Evolutionary conservation across 2,888 invertebrate genomes (phyloP).

Genomic region (Onchidella celtica): DNA sequence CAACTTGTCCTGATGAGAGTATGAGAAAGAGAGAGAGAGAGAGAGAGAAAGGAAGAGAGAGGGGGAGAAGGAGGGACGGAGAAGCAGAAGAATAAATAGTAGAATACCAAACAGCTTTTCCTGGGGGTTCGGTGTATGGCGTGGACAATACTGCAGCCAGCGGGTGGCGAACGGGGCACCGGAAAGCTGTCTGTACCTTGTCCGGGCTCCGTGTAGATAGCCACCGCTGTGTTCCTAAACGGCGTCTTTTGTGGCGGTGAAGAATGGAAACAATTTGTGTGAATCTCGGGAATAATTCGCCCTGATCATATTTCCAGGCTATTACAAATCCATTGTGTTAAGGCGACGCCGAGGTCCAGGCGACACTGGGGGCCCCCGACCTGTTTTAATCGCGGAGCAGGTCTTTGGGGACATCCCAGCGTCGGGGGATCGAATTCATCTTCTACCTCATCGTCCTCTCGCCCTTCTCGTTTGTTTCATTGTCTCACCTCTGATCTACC

Average conservation of each 20-base stretch:
- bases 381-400: conserved; percentile 4
- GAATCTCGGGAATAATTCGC: conserved; percentile 33
- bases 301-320: conserved; percentile 41
- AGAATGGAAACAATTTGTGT: conserved; percentile 36
- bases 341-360: not conserved
- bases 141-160: too few relatives aligned
- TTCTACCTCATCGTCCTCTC: too few relatives aligned
- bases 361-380: conserved; percentile 20
- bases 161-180: too few relatives aligned
- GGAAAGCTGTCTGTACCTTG: too few relatives aligned
- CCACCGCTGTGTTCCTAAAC: not conserved
- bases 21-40: not conserved
- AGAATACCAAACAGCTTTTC: not conserved
- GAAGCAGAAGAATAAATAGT: not conserved
- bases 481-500: conserved; percentile 16
- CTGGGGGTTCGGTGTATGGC: too few relatives aligned
- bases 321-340: conserved; percentile 35
- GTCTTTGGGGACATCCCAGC: conserved; percentile 17
- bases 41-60: conserved; percentile 5
- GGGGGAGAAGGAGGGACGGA: not conserved
- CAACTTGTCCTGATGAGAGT: too few relatives aligned
- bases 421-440: conserved; percentile 28
- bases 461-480: not conserved
- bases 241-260: conserved; percentile 20
- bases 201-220: too few relatives aligned